These are phyloP conservation scores for Salvator merianae DNA, from an alignment of 2,113 vertebrate species.

Conservation along the genomic window DNA sequence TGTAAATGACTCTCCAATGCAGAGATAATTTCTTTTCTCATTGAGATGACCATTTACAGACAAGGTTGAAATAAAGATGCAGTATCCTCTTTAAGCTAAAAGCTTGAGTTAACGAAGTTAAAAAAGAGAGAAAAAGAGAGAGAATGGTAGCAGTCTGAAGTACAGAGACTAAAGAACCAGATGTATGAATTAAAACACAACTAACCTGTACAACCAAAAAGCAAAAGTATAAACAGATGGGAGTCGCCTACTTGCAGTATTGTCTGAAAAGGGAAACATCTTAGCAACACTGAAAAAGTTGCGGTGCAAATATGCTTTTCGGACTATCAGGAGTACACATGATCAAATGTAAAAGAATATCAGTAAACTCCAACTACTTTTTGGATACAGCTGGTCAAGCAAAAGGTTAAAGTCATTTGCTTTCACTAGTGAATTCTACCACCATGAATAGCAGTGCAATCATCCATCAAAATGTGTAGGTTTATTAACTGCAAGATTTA, in stretches of 20 bases:
- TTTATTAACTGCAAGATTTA: too few relatives aligned
- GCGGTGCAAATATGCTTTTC: constrained; percentile 8
- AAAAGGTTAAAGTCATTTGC: not conserved
- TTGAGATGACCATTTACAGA: constrained; percentile 70
- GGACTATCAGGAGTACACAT: not conserved
- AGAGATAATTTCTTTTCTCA: constrained; percentile 62
- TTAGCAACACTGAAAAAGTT: constrained; percentile 19
- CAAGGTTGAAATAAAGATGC: constrained; percentile 69
- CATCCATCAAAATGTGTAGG: too few relatives aligned
- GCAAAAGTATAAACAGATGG: not conserved
- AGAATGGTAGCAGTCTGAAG: constrained; percentile 39
- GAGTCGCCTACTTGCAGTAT: constrained; percentile 42
- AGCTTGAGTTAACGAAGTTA: constrained; percentile 26
- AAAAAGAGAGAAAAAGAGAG: constrained; percentile 26
- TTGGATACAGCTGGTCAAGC: not conserved
- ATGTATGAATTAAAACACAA: constrained; percentile 28
- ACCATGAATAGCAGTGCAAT: not conserved
- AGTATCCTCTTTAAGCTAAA: constrained; percentile 69
- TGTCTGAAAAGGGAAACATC: constrained; percentile 35
- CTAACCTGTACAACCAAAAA: not conserved
- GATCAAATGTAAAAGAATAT: not conserved
- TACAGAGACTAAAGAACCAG: constrained; percentile 41
- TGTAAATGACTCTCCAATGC: constrained; percentile 63
- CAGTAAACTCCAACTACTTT: not conserved
- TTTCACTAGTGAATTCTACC: not conserved